These are phyloP conservation scores for Ptychobarbus kaznakovi DNA, from an alignment of 2,797 vertebrate genomes.

Conservation along the genomic window DNA sequence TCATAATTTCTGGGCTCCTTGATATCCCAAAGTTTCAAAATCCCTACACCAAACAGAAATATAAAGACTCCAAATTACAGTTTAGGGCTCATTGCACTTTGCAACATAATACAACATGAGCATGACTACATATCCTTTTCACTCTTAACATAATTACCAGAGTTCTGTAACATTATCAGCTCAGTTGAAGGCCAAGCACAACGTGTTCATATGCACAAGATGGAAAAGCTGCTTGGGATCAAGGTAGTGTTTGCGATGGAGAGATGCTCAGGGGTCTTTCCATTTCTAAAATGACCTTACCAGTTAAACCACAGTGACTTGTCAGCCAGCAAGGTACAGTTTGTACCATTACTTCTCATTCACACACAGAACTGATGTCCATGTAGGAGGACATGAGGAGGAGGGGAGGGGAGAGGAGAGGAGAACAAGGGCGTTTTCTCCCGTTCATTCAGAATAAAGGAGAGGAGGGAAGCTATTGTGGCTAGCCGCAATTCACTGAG, in stretches of 20 bases:
- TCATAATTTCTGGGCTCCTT: background rate
- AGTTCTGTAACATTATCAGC: slow-evolving; percentile 25
- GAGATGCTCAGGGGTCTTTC: slow-evolving; percentile 8
- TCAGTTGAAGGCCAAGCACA: background rate
- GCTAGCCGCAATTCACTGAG: slow-evolving; percentile 43
- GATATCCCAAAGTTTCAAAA: background rate
- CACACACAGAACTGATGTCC: slow-evolving; percentile 35
- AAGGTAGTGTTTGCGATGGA: background rate
- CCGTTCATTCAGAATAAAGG: slow-evolving; percentile 64
- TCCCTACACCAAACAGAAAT: background rate
- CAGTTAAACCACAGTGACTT: slow-evolving; percentile 13
- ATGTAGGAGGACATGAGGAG: slow-evolving; percentile 63
- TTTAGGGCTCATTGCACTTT: slow-evolving; percentile 17
- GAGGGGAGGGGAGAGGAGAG: slow-evolving; percentile 65
- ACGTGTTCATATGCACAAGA: background rate
- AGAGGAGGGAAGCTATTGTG: slow-evolving; percentile 58
- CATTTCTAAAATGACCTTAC: background rate
- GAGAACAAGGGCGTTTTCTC: slow-evolving; percentile 66
- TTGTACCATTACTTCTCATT: slow-evolving; percentile 30
- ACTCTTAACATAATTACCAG: slow-evolving; percentile 27
- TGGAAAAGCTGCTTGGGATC: background rate
- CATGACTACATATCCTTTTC: slow-evolving; percentile 38
- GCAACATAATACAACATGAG: slow-evolving; percentile 28
- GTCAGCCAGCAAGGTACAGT: slow-evolving; percentile 4
- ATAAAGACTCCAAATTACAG: slow-evolving; percentile 22